A percentile compares a stretch with the other conserved stretches of the same genome.
Conservation (phyloP, 2,797 vertebrate species). For the Chelmon rostratus region DNA sequence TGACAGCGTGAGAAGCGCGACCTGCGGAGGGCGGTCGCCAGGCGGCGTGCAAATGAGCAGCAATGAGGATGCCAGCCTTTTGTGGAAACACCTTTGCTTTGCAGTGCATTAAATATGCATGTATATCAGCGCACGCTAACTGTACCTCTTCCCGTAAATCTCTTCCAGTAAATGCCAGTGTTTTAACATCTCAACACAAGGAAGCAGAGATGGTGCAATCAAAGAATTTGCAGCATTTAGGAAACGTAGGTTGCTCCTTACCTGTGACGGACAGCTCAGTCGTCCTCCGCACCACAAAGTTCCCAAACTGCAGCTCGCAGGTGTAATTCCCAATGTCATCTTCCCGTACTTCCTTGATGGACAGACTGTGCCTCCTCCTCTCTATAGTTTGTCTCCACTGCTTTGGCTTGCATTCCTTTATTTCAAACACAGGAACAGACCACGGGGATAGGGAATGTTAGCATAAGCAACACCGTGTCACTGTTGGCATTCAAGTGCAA, state of each 20-base stretch:
- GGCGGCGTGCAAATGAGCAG: not conserved
- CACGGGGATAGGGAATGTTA: not conserved
- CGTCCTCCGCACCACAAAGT: slow-evolving; percentile 96
- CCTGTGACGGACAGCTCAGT: slow-evolving; percentile 97
- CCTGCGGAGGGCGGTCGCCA: slow-evolving; percentile 24
- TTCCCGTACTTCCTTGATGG: slow-evolving; percentile 95
- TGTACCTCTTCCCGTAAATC: not conserved
- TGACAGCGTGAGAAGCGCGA: slow-evolving; percentile 4
- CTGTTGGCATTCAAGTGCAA: not conserved
- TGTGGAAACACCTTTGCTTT: not conserved
- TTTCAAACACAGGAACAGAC: slow-evolving; percentile 30
- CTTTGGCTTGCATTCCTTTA: slow-evolving; percentile 94
- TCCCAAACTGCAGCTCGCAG: slow-evolving; percentile 95
- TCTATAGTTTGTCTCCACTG: slow-evolving; percentile 93
- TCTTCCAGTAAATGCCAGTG: not conserved
- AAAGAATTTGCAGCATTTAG: not conserved
- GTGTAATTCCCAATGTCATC: slow-evolving; percentile 99
- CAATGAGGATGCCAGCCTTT: not conserved
- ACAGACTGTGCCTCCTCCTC: slow-evolving; percentile 90
- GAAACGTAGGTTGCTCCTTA: slow-evolving; percentile 74
- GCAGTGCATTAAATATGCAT: slow-evolving; percentile 19
- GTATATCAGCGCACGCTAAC: not conserved
- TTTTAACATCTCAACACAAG: not conserved
- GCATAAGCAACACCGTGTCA: not conserved
- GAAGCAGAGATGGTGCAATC: not conserved